Base-by-base conservation (phyloP, 92 coral and sea anemone genomes). In the Hydrozoanthus gracilis region DNA sequence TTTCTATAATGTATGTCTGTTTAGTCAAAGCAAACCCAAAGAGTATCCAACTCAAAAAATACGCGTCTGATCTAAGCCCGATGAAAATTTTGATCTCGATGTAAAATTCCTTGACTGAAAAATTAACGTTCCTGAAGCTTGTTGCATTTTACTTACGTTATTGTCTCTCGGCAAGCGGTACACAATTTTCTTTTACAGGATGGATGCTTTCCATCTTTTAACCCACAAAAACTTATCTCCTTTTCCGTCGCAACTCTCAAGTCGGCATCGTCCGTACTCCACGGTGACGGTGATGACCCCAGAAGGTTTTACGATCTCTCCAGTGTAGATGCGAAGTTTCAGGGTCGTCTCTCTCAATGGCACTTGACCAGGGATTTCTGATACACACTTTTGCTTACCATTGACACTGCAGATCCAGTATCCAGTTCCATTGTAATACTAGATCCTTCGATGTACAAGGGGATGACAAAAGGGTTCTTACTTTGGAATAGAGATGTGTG, bases 161-260 rank as follows among this genome's bases (percentile, higher is more conserved):
- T 76, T 39, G 16, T 76, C 47, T 76, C 80, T 17, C 65, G 48
- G 50, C 91, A 88, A 76, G 69, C 72, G 52, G 62, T 46, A 71
- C 91, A 88, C 18, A 67, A 44, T 66, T 77, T 83, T 12, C 77
- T 77, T 39, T 78, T 89, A 4, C 92, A 49, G 71, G 76, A 74
- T 76, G 77, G 77, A 67, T 68, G 82, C 27, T 76, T 77, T 13
- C 92, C 86, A 70, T 77, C 88, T 56, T 86, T 76, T 3, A 89
- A 17, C 2, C 71, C 76, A 77, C 88, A 78, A 50, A 84, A 84
- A 44, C 79, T 13, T 18, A 8, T 50, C 56, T 77, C 92, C 13
- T 7, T 54, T 10, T 77, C 82, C 4, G 82, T 78, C 14, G 89
- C 60, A 46, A 84, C 82, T 51, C 69, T 64, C 6, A 89, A 67